Base-by-base conservation (phyloP, 2,113 vertebrate species). In the Lichenostomus cassidix region DNA sequence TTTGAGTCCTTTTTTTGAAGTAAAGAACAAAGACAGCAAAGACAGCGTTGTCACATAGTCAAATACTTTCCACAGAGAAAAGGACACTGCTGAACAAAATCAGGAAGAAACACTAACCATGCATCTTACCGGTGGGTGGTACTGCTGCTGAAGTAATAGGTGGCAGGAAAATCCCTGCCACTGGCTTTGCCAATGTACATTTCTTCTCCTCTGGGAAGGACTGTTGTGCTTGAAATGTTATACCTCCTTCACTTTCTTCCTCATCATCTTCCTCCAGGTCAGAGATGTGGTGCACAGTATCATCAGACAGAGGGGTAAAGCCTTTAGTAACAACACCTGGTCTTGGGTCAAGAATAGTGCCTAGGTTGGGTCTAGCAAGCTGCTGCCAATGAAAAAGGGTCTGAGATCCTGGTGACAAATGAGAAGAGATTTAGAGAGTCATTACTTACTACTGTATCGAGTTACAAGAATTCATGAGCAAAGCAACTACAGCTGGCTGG, bases 381-480 rank as follows among this genome's bases (percentile, higher is more conserved):
- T 99, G 99, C 97, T 99, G 99, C 99, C 99, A 99, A 24, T 99
- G 99, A 87, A 99, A 98, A 56, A 99, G 98, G 25, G 99, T 99
- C 97, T 99, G 98, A n/a, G 99, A 99, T 62, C 99, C 99, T 99
- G 87, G 55, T 37, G 15, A 39, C 21, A 92, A 69, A 89, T 75
- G 27, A 94, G 33, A 73, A 58, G 14, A 49, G 35, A 84, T 22
- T 88, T 49, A 92, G 53, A 55, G 56, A 62, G 67, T 31, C 39
- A 35, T 22, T 33, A 56, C n/a, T 22, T 39, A 31, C 31, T n/a
- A 9, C 2, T 53, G 52, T 19, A 76, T 5, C 0, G 1, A 81
- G 33, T 55, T 46, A 78, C 53, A 55, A 53, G 47, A 91, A 87
- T 11, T 65, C 11, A 44, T 9, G 23, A 49, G 22, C 44, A 60